Percentiles rank a stretch among this genome's conserved stretches.
Evolutionary conservation across 1,140 invertebrate species (phyloP).

Genomic region (Lepidurus packardi): DNA sequence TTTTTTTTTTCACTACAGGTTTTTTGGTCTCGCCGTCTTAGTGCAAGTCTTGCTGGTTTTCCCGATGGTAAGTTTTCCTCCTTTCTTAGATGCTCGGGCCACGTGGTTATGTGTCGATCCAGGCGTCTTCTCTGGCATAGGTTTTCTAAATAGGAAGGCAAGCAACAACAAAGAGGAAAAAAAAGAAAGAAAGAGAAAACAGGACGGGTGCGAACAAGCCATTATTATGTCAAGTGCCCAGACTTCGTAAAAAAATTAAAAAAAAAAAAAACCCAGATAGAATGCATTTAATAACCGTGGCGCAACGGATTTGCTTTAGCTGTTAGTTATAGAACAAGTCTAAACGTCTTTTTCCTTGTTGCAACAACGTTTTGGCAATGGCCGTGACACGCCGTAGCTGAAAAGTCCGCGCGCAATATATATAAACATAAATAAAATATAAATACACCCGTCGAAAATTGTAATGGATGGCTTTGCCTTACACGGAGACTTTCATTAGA

Average conservation of each 20-base stretch:
- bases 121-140: neutral
- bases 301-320: neutral
- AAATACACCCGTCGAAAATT: too few relatives aligned
- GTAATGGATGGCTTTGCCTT: neutral
- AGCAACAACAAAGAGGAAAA: neutral
- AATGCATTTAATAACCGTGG: neutral
- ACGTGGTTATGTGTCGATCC: neutral
- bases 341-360: too few relatives aligned
- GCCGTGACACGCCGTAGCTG: neutral
- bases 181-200: neutral
- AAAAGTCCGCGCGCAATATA: neutral
- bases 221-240: conserved; percentile 15
- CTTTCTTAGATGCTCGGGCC: neutral
- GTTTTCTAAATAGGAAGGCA: neutral
- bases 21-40: neutral
- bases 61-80: conserved; percentile 13
- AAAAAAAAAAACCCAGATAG: neutral
- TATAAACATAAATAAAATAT: neutral
- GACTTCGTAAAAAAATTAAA: neutral
- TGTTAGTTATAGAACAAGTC: neutral
- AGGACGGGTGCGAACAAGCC: conserved; percentile 6
- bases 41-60: conserved; percentile 14
- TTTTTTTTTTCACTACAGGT: neutral
- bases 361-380: neutral
- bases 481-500: neutral